Evolutionary conservation across 2,797 vertebrate species (phyloP).

Genomic region (Apodemus agrarius): DNA sequence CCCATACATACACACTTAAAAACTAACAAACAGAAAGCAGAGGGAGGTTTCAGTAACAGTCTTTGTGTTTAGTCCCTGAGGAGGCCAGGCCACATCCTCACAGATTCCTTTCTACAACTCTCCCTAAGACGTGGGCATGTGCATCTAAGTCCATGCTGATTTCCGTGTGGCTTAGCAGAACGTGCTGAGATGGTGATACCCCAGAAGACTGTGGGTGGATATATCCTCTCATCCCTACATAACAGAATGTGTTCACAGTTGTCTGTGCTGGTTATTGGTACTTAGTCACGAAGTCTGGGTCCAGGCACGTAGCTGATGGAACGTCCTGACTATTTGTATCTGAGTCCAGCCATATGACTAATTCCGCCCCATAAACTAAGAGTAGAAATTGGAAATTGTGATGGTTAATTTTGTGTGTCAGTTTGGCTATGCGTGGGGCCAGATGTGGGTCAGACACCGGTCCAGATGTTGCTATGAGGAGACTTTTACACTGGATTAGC

Average conservation of each 20-base stretch:
- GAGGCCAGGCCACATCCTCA: neutral
- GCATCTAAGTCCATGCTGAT: neutral
- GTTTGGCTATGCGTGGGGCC: neutral
- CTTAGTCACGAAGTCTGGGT: neutral
- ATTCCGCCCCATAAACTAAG: neutral
- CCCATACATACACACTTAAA: neutral
- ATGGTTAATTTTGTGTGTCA: neutral
- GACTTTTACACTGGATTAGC: neutral
- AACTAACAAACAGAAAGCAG: neutral
- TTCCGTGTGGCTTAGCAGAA: neutral
- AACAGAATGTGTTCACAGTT: neutral
- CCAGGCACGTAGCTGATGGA: neutral
- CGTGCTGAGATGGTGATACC: neutral
- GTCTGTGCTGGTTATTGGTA: neutral
- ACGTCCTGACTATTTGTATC: neutral
- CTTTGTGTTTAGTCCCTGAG: neutral
- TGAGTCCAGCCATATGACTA: neutral
- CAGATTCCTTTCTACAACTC: neutral
- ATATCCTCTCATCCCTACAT: neutral
- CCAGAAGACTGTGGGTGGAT: no score
- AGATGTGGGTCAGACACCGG: neutral
- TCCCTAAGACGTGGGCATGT: rapidly evolving
- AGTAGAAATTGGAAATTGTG: neutral
- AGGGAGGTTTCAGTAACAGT: neutral
- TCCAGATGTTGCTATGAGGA: neutral